phyloP scores from a whole-genome alignment of 2,113 vertebrate genomes.

The Caranx melampygus region DNA sequence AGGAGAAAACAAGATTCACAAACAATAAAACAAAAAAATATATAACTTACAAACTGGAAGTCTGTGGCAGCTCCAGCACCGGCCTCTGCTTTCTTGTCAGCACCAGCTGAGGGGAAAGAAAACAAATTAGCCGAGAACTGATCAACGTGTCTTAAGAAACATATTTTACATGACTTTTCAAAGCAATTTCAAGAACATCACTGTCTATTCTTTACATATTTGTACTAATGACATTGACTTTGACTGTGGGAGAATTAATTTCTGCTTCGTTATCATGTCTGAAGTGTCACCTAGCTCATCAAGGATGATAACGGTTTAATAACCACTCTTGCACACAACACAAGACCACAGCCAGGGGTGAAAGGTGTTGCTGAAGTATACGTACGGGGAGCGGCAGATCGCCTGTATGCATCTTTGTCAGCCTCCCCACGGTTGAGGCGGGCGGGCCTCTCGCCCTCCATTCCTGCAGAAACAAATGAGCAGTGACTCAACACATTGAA shows the following conservation, averaged over 20 bases:
- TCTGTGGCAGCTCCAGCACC: slow-evolving; percentile 97
- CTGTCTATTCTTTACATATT: no score
- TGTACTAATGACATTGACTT: no score
- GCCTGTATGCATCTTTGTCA: slow-evolving; percentile 96
- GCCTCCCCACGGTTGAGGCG: slow-evolving; percentile 95
- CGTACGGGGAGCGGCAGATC: slow-evolving; percentile 94
- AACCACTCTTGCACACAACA: background rate
- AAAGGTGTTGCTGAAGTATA: slow-evolving; percentile 32
- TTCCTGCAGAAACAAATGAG: no score
- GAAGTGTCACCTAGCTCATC: background rate
- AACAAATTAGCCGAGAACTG: background rate
- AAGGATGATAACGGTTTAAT: background rate
- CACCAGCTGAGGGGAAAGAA: slow-evolving; percentile 86
- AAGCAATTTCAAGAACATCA: no score
- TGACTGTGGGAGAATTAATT: background rate
- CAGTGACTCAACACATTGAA: no score
- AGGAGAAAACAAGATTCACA: background rate
- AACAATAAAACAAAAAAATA: background rate
- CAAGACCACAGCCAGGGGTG: background rate
- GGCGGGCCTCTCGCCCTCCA: no score
- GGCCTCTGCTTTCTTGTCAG: slow-evolving; percentile 98
- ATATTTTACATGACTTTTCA: background rate
- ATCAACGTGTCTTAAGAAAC: background rate
- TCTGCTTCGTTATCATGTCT: background rate
- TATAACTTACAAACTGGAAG: slow-evolving; percentile 97